A percentile compares a stretch with the other conserved stretches of the same genome.
phyloP scores from a whole-genome alignment of 2,113 vertebrate genomes.

The Sialia sialis region DNA sequence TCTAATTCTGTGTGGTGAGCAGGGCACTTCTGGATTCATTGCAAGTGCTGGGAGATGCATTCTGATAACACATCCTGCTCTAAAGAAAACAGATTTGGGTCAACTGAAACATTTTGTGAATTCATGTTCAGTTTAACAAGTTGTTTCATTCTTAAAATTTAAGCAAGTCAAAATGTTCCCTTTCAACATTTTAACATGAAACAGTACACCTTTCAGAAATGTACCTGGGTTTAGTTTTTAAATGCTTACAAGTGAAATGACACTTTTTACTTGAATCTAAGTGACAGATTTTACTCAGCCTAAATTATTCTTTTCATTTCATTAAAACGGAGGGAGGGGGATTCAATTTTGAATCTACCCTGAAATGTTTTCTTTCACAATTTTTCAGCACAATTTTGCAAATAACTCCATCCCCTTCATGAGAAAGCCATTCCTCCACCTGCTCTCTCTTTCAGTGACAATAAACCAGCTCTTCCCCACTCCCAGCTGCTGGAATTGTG shows the following conservation, averaged over 20 bases:
- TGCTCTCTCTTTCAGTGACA: background rate
- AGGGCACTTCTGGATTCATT: background rate
- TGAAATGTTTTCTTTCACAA: background rate
- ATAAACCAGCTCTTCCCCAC: background rate
- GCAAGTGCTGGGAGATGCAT: background rate
- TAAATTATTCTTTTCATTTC: background rate
- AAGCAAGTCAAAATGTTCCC: constrained; percentile 18
- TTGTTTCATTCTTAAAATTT: constrained; percentile 37
- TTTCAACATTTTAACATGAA: constrained; percentile 31
- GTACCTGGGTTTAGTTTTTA: background rate
- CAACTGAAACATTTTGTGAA: constrained; percentile 20
- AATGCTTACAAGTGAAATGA: constrained; percentile 13
- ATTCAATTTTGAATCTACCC: background rate
- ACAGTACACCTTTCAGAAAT: background rate
- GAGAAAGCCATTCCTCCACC: background rate
- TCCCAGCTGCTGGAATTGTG: background rate
- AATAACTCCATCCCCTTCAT: background rate
- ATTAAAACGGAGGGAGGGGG: fast-evolving
- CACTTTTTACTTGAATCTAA: background rate
- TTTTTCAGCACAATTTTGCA: background rate
- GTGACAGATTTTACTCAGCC: background rate
- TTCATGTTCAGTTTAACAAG: constrained; percentile 18
- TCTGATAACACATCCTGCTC: background rate
- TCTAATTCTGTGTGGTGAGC: background rate
- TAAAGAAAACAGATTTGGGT: constrained; percentile 54